phyloP scores from a whole-genome alignment of 2,113 vertebrate genomes.

The Malurus elegans region DNA sequence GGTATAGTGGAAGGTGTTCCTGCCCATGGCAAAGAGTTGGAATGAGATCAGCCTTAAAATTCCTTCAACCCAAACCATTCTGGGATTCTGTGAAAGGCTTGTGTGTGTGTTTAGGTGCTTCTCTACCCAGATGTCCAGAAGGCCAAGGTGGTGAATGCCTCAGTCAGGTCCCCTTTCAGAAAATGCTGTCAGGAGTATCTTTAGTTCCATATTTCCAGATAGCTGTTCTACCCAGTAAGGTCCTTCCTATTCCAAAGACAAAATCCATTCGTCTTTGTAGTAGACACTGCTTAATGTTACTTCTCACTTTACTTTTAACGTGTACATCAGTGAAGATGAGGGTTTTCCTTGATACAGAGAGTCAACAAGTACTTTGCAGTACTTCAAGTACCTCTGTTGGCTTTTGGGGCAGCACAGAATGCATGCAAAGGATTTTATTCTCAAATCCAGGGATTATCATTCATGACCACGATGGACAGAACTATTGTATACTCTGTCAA shows the following conservation, averaged over 20 bases:
- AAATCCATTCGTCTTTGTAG: neutral
- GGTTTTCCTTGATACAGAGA: neutral
- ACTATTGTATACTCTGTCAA: neutral
- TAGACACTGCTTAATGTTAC: neutral
- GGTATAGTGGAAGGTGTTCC: neutral
- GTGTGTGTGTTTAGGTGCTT: neutral
- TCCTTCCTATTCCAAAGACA: neutral
- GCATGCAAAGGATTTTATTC: neutral
- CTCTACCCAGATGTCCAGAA: rapidly evolving
- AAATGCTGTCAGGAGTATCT: neutral
- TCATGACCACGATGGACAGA: neutral
- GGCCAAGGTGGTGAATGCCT: neutral
- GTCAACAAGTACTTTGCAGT: neutral
- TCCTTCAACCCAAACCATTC: neutral
- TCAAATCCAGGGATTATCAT: neutral
- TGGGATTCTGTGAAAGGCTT: neutral
- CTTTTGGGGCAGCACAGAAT: neutral
- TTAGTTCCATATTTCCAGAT: rapidly evolving
- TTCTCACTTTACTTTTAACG: neutral
- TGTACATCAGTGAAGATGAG: neutral
- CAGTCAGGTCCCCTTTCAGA: neutral
- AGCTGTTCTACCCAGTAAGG: neutral
- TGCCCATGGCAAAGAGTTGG: neutral
- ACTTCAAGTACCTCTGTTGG: neutral
- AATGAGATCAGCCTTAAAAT: neutral